These are phyloP conservation scores for Cephus cinctus DNA, from an alignment of 1,140 invertebrate species.

Conservation along the genomic window DNA sequence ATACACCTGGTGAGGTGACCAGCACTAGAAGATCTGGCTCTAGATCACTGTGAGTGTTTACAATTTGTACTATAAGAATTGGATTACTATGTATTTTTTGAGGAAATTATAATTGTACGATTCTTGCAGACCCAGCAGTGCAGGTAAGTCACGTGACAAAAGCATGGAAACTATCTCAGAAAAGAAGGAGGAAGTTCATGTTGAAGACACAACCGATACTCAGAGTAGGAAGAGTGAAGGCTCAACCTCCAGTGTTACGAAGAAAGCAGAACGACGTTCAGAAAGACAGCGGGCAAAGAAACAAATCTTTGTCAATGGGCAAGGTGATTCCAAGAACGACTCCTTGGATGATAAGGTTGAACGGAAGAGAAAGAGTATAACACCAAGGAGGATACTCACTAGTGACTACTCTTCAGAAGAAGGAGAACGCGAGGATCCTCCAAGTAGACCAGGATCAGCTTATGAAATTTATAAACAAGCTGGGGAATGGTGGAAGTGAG, in stretches of 20 bases:
- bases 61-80: too few species aligned
- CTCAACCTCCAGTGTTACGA: slow-evolving; percentile 18
- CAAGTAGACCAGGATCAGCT: slow-evolving; percentile 34
- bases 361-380: slow-evolving; percentile 27
- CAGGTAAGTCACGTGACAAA: slow-evolving; percentile 29
- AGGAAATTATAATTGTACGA: too few species aligned
- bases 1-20: slow-evolving; percentile 41
- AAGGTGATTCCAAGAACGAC: slow-evolving; percentile 33
- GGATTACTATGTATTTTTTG: not conserved
- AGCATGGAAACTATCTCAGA: slow-evolving; percentile 38
- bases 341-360: slow-evolving; percentile 17
- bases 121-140: slow-evolving; percentile 26
- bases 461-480: slow-evolving; percentile 51
- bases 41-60: slow-evolving; percentile 32
- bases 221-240: slow-evolving; percentile 29
- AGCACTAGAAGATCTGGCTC: slow-evolving; percentile 36
- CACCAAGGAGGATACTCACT: slow-evolving; percentile 29
- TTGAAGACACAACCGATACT: slow-evolving; percentile 7
- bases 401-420: slow-evolving; percentile 53
- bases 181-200: slow-evolving; percentile 19
- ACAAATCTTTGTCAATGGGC: slow-evolving; percentile 41
- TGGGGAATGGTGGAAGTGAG: slow-evolving; percentile 56
- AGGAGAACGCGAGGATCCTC: slow-evolving; percentile 41
- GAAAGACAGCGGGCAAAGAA: slow-evolving; percentile 45
- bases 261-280: slow-evolving; percentile 39